Percentiles rank a stretch among this genome's conserved stretches.
Conservation (phyloP, 2,888 invertebrate species). For the Pammene fasciana region DNA sequence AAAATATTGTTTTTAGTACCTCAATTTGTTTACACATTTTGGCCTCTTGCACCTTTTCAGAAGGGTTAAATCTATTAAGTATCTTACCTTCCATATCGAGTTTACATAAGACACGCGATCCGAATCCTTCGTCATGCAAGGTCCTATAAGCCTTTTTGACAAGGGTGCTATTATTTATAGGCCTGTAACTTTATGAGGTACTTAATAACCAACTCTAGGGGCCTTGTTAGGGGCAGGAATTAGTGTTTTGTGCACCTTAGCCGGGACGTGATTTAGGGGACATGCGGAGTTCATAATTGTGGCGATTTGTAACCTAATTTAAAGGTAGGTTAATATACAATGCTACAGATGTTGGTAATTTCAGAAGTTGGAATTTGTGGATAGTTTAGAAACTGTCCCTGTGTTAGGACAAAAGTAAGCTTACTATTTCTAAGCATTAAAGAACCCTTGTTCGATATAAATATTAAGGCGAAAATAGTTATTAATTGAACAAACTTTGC, state of each 20-base stretch:
- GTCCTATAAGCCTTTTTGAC: slow-evolving; percentile 64
- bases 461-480: too few relatives aligned
- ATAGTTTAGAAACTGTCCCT: too few relatives aligned
- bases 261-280: slow-evolving; percentile 36
- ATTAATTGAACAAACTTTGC: too few relatives aligned
- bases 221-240: slow-evolving; percentile 39
- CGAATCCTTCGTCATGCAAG: slow-evolving; percentile 33
- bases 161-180: slow-evolving; percentile 72
- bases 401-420: too few relatives aligned
- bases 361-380: too few relatives aligned
- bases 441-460: too few relatives aligned
- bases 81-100: slow-evolving; percentile 16
- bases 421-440: too few relatives aligned
- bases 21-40: too few relatives aligned
- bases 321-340: not conserved
- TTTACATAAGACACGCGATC: slow-evolving; percentile 37
- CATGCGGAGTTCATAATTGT: slow-evolving; percentile 33
- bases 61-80: slow-evolving; percentile 14
- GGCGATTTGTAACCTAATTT: slow-evolving; percentile 28
- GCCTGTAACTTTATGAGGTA: slow-evolving; percentile 52
- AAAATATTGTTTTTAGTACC: too few relatives aligned
- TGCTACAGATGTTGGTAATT: not conserved
- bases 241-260: slow-evolving; percentile 41
- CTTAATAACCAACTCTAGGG: slow-evolving; percentile 51
- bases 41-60: not conserved